phyloP scores from a whole-genome alignment of 2,888 invertebrate genomes.

The Nysson spinosus region DNA sequence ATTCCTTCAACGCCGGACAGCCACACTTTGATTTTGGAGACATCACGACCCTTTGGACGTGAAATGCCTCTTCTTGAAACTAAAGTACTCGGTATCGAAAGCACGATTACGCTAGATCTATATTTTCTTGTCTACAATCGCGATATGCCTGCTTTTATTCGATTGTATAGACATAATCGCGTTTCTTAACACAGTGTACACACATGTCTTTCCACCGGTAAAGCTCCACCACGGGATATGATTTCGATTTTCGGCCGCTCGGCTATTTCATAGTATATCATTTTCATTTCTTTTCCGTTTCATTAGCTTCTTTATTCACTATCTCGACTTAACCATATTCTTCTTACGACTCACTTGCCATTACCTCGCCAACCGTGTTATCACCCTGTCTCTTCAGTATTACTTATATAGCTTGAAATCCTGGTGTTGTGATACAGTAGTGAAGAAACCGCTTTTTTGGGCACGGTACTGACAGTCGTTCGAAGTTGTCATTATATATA shows the following conservation, averaged over 20 bases:
- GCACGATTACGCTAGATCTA: constrained; percentile 43
- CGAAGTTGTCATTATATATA: constrained; percentile 55
- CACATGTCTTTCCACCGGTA: constrained; percentile 8
- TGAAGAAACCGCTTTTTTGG: constrained; percentile 71
- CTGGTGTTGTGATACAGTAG: constrained; percentile 75
- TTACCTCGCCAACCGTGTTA: constrained; percentile 65
- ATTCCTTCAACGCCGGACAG: constrained; percentile 43
- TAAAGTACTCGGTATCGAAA: constrained; percentile 49
- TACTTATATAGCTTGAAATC: constrained; percentile 72
- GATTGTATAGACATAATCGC: constrained; percentile 2
- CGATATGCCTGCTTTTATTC: constrained; percentile 23
- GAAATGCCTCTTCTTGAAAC: constrained; percentile 46
- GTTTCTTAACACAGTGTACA: constrained; percentile 4
- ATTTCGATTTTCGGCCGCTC: constrained; percentile 61
- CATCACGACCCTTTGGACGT: constrained; percentile 48
- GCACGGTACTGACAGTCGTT: constrained; percentile 73
- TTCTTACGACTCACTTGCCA: constrained; percentile 64
- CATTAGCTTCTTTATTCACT: constrained; percentile 58
- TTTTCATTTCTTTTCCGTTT: constrained; percentile 56
- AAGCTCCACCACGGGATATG: constrained; percentile 14
- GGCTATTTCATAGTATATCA: constrained; percentile 55
- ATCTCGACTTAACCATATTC: constrained; percentile 57
- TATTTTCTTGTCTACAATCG: constrained; percentile 22
- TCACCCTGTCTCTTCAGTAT: constrained; percentile 62
- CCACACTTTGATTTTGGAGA: constrained; percentile 51